Base-by-base conservation (phyloP, 2,113 vertebrate species). In the Xiphophorus couchianus region DNA sequence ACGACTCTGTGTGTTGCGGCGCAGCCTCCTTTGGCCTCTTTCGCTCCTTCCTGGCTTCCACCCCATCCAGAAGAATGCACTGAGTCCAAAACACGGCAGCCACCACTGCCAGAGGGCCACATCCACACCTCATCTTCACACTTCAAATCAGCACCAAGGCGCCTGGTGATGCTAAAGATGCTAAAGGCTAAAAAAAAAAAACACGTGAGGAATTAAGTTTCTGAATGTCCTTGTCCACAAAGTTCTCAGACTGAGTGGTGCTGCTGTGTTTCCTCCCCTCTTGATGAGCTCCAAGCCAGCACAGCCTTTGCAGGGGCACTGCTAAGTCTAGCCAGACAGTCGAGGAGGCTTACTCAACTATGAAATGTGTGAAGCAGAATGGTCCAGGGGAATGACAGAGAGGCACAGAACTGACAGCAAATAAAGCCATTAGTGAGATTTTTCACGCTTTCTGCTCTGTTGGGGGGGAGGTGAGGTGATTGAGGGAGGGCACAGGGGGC, bases 371-470 rank as follows among this genome's bases (percentile, higher is more conserved):
- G 92, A 93, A 94, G 91, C 85, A 90, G 88, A 94, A 92, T 66
- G 81, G 88, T 94, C 94, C 93, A 87, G 85, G 92, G 92, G 91
- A 94, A 89, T 91, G 92, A 94, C 93, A 95, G 92, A 91, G 94
- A 87, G 70, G 90, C 85, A 78, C 84, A 29, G 94, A 92, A 93
- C 94, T 96, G 94, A 95, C 92, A 94, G 92, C 93, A 92, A 94
- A 95, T 93, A 93, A 89, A 93, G 92, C 95, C 95, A 95, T 95
- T 90, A 95, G 93, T 93, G 92, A 95, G 87, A 93, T 94, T 94
- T 93, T 94, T 91, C 94, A 94, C 92, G 90, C 94, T 95, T 93
- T 92, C 93, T 94, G 93, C 93, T 94, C 93, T 91, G 86, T 92
- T 84, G 90, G 92, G 93, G 94, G 88, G 88, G 54, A 31, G 51